Evolutionary conservation across 2,113 vertebrate genomes (phyloP), one percentile per base, ranked within the genome.

Genomic region (Mus pahari): DNA sequence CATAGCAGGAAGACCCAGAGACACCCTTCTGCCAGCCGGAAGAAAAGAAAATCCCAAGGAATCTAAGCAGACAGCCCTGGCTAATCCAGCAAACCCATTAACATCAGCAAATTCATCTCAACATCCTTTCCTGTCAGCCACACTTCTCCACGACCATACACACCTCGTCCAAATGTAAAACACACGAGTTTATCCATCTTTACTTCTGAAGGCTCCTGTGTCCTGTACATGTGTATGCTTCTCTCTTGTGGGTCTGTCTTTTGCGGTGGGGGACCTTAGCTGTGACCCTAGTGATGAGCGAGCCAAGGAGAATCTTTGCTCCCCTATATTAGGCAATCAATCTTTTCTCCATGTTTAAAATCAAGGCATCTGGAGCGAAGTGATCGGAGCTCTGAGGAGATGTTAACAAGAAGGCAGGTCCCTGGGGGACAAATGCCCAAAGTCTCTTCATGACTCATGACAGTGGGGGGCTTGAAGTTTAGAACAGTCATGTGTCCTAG

Each of bases 281-380:
- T 68, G 45, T 36, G 73, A 86, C 4, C 11, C 81, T 60, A 12
- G 75, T 78, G 28, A 33, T 33, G 14, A 78, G 26, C 7, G 1
- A 77, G 70, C 11, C 86, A 48, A 70, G 79, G 62, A 81, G 8
- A 81, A 79, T 50, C 64, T 95, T 26, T 26, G 24, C 31, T 53
- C 20, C 9, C 13, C 55, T 55, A 19, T 3, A 16, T 26, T 36
- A n/a, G 58, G 36, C 42, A 22, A 20, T 4, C 0, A 0, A 9
- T 7, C 55, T 26, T 45, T 60, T 79, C 64, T 68, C 64, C 75
- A 9, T 0, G 22, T 7, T 77, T 78, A 71, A 36, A 84, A 20
- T 62, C 7, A 87, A 74, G 11, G 20, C 13, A 48, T 53, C 88
- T 70, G 60, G 48, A 84, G 60, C 42, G 4, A 71, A 48, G 24